Conservation (phyloP, 2,888 invertebrate species). For the Steinernema hermaphroditum region DNA sequence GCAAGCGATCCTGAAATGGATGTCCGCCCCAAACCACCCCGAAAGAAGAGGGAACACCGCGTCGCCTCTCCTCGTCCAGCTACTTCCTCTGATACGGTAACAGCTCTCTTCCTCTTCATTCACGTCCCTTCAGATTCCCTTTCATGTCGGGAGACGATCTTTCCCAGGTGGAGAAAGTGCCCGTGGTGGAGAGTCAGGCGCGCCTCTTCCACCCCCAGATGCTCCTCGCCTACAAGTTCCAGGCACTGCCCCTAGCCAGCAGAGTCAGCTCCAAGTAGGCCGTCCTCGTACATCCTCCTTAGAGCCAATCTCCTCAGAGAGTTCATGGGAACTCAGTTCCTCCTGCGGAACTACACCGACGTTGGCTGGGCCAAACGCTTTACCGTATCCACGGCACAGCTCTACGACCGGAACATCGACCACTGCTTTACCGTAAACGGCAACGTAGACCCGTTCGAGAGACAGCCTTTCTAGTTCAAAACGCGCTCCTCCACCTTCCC, state of each 20-base stretch:
- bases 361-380: conserved; percentile 69
- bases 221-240: conserved; percentile 68
- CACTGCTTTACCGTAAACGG: conserved; percentile 46
- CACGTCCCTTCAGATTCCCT: conserved; percentile 76
- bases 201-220: conserved; percentile 67
- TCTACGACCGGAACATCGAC: conserved; percentile 44
- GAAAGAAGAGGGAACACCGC: conserved; percentile 61
- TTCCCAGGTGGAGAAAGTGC: conserved; percentile 79
- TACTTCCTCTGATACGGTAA: conserved; percentile 54
- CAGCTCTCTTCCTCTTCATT: not conserved
- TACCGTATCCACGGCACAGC: conserved; percentile 42
- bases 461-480: conserved; percentile 57
- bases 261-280: conserved; percentile 57
- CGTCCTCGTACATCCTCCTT: conserved; percentile 7
- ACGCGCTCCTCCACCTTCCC: conserved; percentile 68
- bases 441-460: not conserved
- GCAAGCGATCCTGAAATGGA: conserved; percentile 67
- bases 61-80: conserved; percentile 50
- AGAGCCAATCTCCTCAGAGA: conserved; percentile 46
- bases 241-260: conserved; percentile 67
- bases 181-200: conserved; percentile 70
- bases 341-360: conserved; percentile 68
- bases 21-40: conserved; percentile 64
- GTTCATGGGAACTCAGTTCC: conserved; percentile 66
- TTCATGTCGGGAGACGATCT: conserved; percentile 91